These are phyloP conservation scores for Coreoperca whiteheadi DNA, from an alignment of 2,113 vertebrate genomes.

Conservation along the genomic window DNA sequence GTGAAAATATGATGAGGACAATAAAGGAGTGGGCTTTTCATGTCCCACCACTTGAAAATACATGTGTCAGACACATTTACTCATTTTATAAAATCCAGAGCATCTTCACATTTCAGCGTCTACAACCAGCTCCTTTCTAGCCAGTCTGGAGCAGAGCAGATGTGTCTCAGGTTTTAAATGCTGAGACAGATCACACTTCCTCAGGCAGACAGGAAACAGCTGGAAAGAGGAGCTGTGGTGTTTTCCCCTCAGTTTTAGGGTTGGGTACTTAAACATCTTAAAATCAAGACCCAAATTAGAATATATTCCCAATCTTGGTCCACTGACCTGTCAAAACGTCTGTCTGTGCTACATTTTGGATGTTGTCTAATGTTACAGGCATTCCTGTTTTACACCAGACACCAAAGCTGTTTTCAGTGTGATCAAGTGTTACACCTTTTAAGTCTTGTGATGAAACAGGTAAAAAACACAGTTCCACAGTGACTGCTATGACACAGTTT, in stretches of 20 bases:
- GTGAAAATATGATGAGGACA: background rate
- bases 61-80: slow-evolving; percentile 10
- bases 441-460: background rate
- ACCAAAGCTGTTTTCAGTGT: background rate
- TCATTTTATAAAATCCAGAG: slow-evolving; percentile 26
- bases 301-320: background rate
- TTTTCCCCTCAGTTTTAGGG: slow-evolving; percentile 28
- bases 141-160: slow-evolving; percentile 42
- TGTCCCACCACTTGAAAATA: slow-evolving; percentile 1
- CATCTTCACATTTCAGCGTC: background rate
- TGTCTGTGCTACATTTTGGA: background rate
- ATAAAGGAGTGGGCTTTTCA: slow-evolving; percentile 4
- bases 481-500: background rate
- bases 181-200: slow-evolving; percentile 56
- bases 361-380: background rate
- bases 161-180: slow-evolving; percentile 52
- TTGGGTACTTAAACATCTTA: slow-evolving; percentile 9
- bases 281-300: slow-evolving; percentile 20
- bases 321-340: background rate
- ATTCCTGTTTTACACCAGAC: no score
- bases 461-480: background rate
- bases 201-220: slow-evolving; percentile 43
- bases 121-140: background rate
- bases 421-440: background rate
- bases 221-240: background rate